A percentile compares a stretch with the other conserved stretches of the same genome.
phyloP scores from a whole-genome alignment of 2,888 invertebrate species.

The Isoperla grammatica region DNA sequence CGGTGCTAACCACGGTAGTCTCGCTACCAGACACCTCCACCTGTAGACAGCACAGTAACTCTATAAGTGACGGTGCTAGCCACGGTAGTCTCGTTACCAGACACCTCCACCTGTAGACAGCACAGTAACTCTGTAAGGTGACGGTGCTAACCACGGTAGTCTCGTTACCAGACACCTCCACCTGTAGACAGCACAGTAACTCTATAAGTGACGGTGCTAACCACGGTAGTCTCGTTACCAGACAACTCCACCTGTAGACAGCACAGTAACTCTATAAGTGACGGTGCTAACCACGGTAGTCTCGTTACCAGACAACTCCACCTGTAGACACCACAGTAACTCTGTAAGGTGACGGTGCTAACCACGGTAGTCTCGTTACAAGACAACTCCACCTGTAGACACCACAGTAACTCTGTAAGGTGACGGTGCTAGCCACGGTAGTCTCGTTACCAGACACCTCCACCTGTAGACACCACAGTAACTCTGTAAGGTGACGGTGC shows the following conservation, averaged over 20 bases:
- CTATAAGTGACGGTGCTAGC: conserved; percentile 70
- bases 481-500: conserved; percentile 74
- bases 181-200: no score
- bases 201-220: conserved; percentile 71
- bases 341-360: no score
- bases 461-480: no score
- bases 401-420: no score
- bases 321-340: no score
- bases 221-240: conserved; percentile 64
- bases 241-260: conserved; percentile 45
- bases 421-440: not conserved
- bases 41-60: no score
- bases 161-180: conserved; percentile 18
- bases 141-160: conserved; percentile 38
- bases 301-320: conserved; percentile 56
- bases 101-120: conserved; percentile 41
- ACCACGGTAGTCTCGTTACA: conserved; percentile 68
- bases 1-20: no score
- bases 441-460: not conserved
- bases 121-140: conserved; percentile 44
- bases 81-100: conserved; percentile 64
- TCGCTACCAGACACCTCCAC: no score
- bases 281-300: conserved; percentile 70
- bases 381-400: conserved; percentile 43
- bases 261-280: no score